A percentile compares a stretch with the other conserved stretches of the same genome.
Evolutionary conservation across 2,797 vertebrate genomes (phyloP).

Genomic region (Karalla daura): DNA sequence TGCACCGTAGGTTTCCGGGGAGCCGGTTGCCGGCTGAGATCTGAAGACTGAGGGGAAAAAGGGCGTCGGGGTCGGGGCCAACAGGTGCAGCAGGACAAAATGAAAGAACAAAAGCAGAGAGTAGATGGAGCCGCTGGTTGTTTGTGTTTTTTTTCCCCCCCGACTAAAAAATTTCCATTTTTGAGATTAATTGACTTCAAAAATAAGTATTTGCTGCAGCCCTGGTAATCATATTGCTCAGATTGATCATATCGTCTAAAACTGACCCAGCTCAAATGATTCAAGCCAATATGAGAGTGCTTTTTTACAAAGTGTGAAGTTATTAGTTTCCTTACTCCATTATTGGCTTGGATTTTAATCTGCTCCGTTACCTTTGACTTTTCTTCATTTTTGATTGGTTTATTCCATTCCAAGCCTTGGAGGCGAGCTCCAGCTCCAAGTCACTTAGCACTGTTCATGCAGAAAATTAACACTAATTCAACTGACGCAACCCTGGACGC

Average conservation of each 20-base stretch:
- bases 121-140: not conserved
- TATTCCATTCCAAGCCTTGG: not conserved
- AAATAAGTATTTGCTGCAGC: too few relatives aligned
- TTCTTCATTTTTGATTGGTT: not conserved
- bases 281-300: not conserved
- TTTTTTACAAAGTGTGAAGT: not conserved
- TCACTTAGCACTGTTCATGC: not conserved
- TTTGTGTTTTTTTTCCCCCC: not conserved
- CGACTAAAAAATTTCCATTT: not conserved
- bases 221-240: too few relatives aligned
- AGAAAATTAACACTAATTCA: not conserved
- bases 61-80: conserved; percentile 20
- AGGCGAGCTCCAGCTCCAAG: not conserved
- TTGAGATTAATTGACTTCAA: not conserved
- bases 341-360: not conserved
- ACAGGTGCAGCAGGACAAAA: conserved; percentile 16
- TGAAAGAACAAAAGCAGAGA: not conserved
- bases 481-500: not conserved
- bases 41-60: conserved; percentile 42
- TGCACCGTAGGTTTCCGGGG: conserved; percentile 33
- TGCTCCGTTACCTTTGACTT: not conserved
- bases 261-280: not conserved
- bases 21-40: conserved; percentile 51
- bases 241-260: not conserved
- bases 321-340: not conserved